Percentiles rank a stretch among this genome's conserved stretches.
phyloP scores from a whole-genome alignment of 2,888 invertebrate species.

The Cistogaster globosa region DNA sequence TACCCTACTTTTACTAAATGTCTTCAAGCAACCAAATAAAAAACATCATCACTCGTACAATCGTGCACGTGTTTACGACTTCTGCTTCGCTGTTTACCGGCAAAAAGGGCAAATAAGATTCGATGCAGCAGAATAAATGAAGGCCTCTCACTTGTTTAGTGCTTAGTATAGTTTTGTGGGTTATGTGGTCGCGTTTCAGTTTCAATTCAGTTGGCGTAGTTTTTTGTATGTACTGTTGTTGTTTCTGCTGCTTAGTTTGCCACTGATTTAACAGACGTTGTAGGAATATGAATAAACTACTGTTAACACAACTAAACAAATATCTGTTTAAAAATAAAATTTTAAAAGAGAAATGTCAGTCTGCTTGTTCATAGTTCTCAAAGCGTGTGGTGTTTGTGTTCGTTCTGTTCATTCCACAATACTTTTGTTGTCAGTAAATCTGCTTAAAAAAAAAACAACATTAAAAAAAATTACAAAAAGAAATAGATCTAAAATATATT shows the following conservation, averaged over 20 bases:
- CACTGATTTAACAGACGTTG: conserved; percentile 43
- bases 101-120: neutral
- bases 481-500: conserved; percentile 9
- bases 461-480: conserved; percentile 4
- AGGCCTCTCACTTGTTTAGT: conserved; percentile 5
- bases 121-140: conserved; percentile 32
- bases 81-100: no score
- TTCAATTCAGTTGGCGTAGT: conserved; percentile 10
- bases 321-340: conserved; percentile 54
- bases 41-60: no score
- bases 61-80: no score
- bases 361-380: conserved; percentile 64
- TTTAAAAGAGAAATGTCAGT: conserved; percentile 64
- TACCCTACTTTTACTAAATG: no score
- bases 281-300: neutral
- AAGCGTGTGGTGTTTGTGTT: conserved; percentile 45
- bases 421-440: conserved; percentile 29
- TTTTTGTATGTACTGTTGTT: neutral
- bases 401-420: conserved; percentile 34
- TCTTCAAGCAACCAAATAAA: no score
- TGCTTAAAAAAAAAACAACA: conserved; percentile 6
- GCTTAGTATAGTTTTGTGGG: conserved; percentile 58
- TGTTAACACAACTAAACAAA: neutral
- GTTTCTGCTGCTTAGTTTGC: conserved; percentile 33
- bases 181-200: conserved; percentile 52